Evolutionary conservation across 2,113 vertebrate genomes (phyloP).

Genomic region (Pyrgilauda ruficollis): DNA sequence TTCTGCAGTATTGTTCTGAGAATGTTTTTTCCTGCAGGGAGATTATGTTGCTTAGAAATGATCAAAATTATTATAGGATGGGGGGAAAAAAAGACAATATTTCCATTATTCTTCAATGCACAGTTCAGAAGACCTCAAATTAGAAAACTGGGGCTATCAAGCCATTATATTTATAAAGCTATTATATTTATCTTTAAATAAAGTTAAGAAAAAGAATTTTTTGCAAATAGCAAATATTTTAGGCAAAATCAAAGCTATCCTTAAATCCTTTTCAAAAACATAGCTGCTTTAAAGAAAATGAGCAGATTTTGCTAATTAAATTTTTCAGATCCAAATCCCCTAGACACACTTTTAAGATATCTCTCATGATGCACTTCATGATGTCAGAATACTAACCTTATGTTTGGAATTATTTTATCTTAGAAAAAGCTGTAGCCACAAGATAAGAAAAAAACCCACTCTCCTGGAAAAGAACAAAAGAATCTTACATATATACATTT

Average conservation of each 20-base stretch:
- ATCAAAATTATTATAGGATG: not conserved
- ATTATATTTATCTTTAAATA: not conserved
- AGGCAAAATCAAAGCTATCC: not conserved
- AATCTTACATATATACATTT: not conserved
- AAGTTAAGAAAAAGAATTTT: not conserved
- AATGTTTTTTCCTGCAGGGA: not conserved
- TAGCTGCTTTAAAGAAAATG: not conserved
- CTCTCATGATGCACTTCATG: not conserved
- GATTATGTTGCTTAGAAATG: not conserved
- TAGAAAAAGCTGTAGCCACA: constrained; percentile 10
- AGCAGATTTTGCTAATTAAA: not conserved
- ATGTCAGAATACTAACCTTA: not conserved
- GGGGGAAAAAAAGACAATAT: accelerated
- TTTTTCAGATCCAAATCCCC: not conserved
- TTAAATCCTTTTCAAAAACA: not conserved
- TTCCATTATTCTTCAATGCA: not conserved
- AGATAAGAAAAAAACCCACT: not conserved
- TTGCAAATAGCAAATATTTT: not conserved
- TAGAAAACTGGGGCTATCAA: not conserved
- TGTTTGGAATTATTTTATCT: constrained; percentile 13
- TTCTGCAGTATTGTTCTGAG: not conserved
- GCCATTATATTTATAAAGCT: not conserved
- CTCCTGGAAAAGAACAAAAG: not conserved
- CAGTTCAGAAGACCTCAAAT: not conserved
- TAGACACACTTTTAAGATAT: not conserved